Evolutionary conservation across 2,888 invertebrate genomes (phyloP), one percentile per base, ranked within the genome.

Genomic region (Dendrolimus pini): DNA sequence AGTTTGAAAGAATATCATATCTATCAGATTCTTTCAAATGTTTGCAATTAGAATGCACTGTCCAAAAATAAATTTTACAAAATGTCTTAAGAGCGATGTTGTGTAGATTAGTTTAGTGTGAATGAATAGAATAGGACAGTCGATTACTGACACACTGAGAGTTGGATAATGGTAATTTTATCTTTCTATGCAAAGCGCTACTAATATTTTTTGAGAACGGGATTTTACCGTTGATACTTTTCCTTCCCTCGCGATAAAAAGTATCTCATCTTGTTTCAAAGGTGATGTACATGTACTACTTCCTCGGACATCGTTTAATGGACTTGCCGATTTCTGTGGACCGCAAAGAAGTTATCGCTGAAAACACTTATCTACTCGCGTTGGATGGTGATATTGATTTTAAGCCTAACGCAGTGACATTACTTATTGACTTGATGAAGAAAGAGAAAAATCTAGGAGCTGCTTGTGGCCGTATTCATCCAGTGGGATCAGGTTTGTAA

Each of bases 261-360:
- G 2, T 52, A 14, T 55, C 47, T 56, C 13, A 12, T 41, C 56
- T 55, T 57, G 30, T 13, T 58, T 42, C 8, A 61, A 30, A 93
- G 93, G 95, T 95, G 9, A 97, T 97, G 97, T 97, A 97, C 83
- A 97, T 97, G 97, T 97, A 97, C 83, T 97, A 97, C 75, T 91
- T 97, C 66, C 91, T 97, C 52, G 97, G 97, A 0, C 94, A 95
- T 76, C 94, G 94, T 60, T 92, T 96, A 56, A 95, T 95, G 94
- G 94, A 94, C 68, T 77, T 93, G 67, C 92, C 92, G 0, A 88
- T 93, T 41, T 85, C 92, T 6, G 89, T 90, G 12, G 92, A 92
- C 58, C 87, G 92, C 58, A 94, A 94, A 73, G 93, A 93, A 62
- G 86, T 92, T 6, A 93, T 95, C 56, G 95, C 96, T 0, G 94